Evolutionary conservation across 2,113 vertebrate species (phyloP), one percentile per base, ranked within the genome.

Genomic region (Mormoops blainvillei): DNA sequence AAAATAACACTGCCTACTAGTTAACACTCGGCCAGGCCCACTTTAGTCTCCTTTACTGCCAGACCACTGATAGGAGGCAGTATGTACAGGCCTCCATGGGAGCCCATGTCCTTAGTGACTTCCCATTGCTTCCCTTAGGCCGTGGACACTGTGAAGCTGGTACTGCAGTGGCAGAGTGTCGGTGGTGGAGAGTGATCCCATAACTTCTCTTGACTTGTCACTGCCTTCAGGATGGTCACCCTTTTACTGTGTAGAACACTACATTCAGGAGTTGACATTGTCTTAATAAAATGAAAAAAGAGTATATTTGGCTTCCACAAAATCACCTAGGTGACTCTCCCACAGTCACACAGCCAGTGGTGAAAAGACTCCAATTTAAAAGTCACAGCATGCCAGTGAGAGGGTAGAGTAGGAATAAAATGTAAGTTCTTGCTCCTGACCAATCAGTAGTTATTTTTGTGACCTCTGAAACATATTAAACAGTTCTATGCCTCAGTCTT

Each of bases 101-200:
- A 86, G 70, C 20, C 76, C 65, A 81, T 41, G 13, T 90, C 73
- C 14, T 50, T 48, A 74, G 52, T 70, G 58, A 36, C 52, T 67
- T 96, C 90, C 92, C 26, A 52, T 85, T 71, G 7, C 96, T 95
- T 96, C 54, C 31, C 90, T 70, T 38, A 95, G 31, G 97, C 41
- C 14, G 68, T 86, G 86, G 56, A 26, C 20, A 33, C 36, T 24
- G 28, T 54, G 15, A 52, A 91, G n/a, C 56, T 4, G 78, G 16
- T 11, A 8, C n/a, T 19, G 38, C 43, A 24, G 19, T 93, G 26
- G 14, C 11, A 43, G 33, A 76, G 22, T n/a, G 31, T 50, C 54
- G 91, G 43, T 74, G 81, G 41, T 89, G 77, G 50, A 33, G 1
- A 0, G 4, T 3, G 20, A 43, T 73, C 81, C 68, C 88, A 6